Evolutionary conservation across 2,113 vertebrate species (phyloP).

Genomic region (Cichladusa arquata): DNA sequence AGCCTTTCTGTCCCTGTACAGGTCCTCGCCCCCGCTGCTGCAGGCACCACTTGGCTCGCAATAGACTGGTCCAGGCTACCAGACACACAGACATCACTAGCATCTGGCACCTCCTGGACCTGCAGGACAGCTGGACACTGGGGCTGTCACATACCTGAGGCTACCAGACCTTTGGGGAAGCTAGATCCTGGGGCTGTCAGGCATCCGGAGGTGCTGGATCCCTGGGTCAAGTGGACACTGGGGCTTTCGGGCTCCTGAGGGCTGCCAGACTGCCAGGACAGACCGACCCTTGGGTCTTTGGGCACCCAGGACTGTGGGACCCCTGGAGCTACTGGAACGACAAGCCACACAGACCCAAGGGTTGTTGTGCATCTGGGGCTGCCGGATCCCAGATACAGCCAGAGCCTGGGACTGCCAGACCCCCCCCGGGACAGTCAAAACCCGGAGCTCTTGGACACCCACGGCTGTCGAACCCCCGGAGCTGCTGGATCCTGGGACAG

Average conservation of each 20-base stretch:
- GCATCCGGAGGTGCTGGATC: neutral
- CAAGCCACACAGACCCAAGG: neutral
- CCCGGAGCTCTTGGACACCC: neutral
- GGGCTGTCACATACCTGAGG: neutral
- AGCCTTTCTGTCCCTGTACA: neutral
- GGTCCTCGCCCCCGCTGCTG: neutral
- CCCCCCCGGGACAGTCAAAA: neutral
- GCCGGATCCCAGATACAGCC: neutral
- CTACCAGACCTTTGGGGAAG: neutral
- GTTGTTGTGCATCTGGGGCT: neutral
- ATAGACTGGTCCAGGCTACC: neutral
- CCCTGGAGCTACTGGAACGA: neutral
- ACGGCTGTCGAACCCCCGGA: neutral
- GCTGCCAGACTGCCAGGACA: neutral
- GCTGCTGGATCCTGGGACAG: neutral
- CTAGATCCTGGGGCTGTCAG: rapidly evolving
- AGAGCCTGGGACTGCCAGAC: neutral
- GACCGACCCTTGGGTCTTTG: too few relatives aligned
- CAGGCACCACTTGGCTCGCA: neutral
- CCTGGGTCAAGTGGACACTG: too few relatives aligned
- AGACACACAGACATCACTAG: neutral
- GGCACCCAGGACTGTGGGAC: neutral
- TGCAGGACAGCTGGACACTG: neutral
- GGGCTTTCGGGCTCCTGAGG: neutral
- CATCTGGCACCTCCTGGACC: neutral